Percentiles rank a stretch among this genome's conserved stretches.
Conservation (phyloP, 2,113 vertebrate genomes). For the Oncorhynchus tshawytscha region DNA sequence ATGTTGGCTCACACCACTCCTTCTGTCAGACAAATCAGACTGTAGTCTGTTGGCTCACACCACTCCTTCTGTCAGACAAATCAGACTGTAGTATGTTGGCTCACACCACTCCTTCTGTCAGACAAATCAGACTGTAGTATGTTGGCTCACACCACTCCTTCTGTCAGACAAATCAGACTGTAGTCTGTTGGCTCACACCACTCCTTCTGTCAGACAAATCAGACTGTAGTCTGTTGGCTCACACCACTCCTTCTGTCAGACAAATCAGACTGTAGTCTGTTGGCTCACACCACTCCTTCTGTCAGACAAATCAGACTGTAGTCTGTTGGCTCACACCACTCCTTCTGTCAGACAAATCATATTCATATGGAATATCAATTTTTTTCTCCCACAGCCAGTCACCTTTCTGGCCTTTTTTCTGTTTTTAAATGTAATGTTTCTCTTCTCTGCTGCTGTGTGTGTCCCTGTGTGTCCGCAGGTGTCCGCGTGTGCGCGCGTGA, state of each 20-base stretch:
- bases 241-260: constrained; percentile 3
- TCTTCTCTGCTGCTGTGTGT: constrained; percentile 12
- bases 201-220: background rate
- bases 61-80: background rate
- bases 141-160: background rate
- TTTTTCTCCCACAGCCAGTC: background rate
- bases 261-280: no score
- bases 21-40: background rate
- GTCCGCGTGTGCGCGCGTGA: background rate
- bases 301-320: background rate
- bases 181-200: background rate
- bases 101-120: constrained; percentile 2
- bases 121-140: background rate
- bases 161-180: background rate
- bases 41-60: background rate
- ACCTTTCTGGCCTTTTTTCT: constrained; percentile 3
- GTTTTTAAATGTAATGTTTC: constrained; percentile 29
- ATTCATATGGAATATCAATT: background rate
- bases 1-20: background rate
- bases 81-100: no score
- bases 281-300: background rate
- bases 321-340: background rate
- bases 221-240: no score
- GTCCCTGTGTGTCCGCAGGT: background rate
- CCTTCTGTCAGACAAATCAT: background rate